Percentiles rank a stretch among this genome's conserved stretches.
These are phyloP conservation scores for Butorides virescens DNA, from an alignment of 2,113 vertebrate genomes.

Conservation along the genomic window DNA sequence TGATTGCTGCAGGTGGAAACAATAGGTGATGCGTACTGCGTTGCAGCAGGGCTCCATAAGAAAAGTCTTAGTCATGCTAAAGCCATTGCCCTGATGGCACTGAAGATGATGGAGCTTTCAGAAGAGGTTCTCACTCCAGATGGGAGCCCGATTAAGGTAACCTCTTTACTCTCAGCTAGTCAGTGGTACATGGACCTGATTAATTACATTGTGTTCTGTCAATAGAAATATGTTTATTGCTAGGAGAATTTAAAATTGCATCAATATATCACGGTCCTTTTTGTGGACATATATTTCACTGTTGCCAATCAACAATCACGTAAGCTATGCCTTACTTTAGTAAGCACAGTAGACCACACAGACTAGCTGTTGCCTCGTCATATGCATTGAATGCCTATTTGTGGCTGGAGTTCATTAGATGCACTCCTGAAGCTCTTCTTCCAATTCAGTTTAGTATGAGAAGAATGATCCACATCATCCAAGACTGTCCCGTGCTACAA, in stretches of 20 bases:
- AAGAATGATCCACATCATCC: not conserved
- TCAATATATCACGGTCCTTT: not conserved
- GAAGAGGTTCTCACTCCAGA: constrained; percentile 97
- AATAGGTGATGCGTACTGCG: constrained; percentile 97
- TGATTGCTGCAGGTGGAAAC: constrained; percentile 90
- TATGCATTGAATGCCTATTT: not conserved
- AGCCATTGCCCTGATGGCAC: constrained; percentile 95
- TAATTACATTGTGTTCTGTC: not conserved
- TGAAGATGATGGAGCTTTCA: constrained; percentile 99
- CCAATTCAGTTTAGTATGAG: not conserved
- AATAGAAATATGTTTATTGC: not conserved
- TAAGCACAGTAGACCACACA: not conserved
- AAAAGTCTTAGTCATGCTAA: constrained; percentile 95
- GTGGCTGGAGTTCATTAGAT: not conserved
- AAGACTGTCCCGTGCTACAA: not conserved
- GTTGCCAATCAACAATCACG: not conserved
- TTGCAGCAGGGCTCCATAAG: constrained; percentile 93
- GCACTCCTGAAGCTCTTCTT: not conserved
- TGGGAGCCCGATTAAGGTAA: constrained; percentile 94
- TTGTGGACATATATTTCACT: not conserved
- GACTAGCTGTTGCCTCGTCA: not conserved
- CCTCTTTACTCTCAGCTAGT: not conserved
- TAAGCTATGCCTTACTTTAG: not conserved
- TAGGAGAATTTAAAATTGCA: not conserved
- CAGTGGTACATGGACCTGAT: fast-evolving